phyloP scores from a whole-genome alignment of 2,888 invertebrate species.

The Conistra vaccinii region DNA sequence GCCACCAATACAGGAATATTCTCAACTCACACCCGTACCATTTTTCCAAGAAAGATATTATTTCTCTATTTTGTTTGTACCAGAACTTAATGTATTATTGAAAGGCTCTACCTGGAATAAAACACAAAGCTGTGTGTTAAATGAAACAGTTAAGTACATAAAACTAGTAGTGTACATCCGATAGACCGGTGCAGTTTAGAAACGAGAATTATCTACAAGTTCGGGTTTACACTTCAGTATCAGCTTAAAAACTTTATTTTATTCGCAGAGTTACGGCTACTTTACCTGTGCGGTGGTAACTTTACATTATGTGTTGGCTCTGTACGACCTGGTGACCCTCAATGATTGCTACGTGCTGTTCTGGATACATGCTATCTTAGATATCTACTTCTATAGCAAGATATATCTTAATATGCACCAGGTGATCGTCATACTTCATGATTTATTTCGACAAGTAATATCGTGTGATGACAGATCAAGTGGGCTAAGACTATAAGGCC shows the following conservation, averaged over 20 bases:
- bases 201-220: background rate
- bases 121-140: background rate
- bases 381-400: conserved; percentile 82
- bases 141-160: background rate
- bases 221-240: background rate
- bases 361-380: conserved; percentile 81
- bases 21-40: background rate
- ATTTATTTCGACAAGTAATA: background rate
- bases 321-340: conserved; percentile 82
- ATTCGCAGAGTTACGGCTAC: conserved; percentile 80
- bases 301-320: conserved; percentile 75
- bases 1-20: background rate
- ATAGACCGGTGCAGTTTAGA: background rate
- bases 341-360: conserved; percentile 80
- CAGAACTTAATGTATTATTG: background rate
- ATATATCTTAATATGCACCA: conserved; percentile 81
- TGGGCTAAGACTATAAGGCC: background rate
- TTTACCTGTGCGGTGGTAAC: conserved; percentile 78
- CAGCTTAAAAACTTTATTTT: background rate
- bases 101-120: background rate
- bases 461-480: background rate
- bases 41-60: background rate
- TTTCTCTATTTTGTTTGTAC: background rate
- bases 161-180: background rate
- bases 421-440: conserved; percentile 68